Percentiles rank a stretch among this genome's conserved stretches.
These are phyloP conservation scores for Trissolcus basalis DNA, from an alignment of 1,140 invertebrate genomes.

Conservation along the genomic window DNA sequence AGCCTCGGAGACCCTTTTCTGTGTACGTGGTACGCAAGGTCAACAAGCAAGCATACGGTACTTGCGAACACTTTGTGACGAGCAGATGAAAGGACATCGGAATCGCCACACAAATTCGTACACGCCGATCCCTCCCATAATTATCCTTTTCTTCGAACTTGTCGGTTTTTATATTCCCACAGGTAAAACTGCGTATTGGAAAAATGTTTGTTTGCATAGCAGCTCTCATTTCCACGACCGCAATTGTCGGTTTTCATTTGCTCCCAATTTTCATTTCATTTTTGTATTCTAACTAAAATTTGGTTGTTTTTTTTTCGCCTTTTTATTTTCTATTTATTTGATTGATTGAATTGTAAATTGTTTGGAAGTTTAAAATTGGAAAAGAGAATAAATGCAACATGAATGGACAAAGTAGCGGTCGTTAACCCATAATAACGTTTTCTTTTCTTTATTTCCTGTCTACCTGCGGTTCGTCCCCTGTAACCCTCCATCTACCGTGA, in stretches of 20 bases:
- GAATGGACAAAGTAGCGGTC: constrained; percentile 58
- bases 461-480: constrained; percentile 54
- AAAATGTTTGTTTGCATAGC: too few relatives aligned
- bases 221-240: too few relatives aligned
- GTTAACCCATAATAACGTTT: constrained; percentile 59
- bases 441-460: constrained; percentile 57
- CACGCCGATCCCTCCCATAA: constrained; percentile 4
- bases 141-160: background rate
- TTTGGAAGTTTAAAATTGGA: constrained; percentile 8
- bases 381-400: constrained; percentile 50
- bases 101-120: constrained; percentile 28
- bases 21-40: constrained; percentile 38
- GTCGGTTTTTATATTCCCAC: too few relatives aligned
- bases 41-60: constrained; percentile 49
- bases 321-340: background rate
- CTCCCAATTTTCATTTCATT: too few relatives aligned
- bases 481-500: constrained; percentile 41
- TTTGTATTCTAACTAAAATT: too few relatives aligned
- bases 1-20: constrained; percentile 28
- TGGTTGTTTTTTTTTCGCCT: background rate
- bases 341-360: background rate
- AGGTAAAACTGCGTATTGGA: too few relatives aligned
- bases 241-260: too few relatives aligned
- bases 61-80: constrained; percentile 43
- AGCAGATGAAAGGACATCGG: constrained; percentile 41